These are phyloP conservation scores for Lepus oiostolus DNA, from an alignment of 2,797 vertebrate genomes.

Conservation along the genomic window DNA sequence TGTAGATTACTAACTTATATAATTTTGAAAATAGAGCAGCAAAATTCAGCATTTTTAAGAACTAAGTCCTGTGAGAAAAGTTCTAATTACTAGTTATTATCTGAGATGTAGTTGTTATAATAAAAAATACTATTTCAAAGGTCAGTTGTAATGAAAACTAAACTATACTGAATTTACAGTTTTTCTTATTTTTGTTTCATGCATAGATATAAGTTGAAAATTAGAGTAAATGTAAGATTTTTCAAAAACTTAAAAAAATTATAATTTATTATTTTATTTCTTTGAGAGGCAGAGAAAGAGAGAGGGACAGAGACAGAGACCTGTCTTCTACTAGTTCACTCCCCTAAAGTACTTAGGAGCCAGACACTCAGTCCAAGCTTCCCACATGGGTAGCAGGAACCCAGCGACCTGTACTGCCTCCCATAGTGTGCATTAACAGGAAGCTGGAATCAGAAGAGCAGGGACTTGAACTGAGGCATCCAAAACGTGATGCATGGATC, in stretches of 20 bases:
- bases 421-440: no score
- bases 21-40: constrained; percentile 69
- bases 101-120: constrained; percentile 45
- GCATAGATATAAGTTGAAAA: constrained; percentile 52
- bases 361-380: no score
- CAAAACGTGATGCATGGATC: no score
- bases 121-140: constrained; percentile 58
- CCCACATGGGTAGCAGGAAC: no score
- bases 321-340: no score
- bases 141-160: constrained; percentile 59
- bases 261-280: no score
- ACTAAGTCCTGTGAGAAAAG: constrained; percentile 57
- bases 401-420: no score
- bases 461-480: no score
- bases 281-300: no score
- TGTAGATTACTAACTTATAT: constrained; percentile 66
- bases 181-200: constrained; percentile 44
- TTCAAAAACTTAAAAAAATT: not conserved
- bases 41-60: constrained; percentile 66
- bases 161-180: not conserved
- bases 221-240: not conserved
- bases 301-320: no score
- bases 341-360: no score
- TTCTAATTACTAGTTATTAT: constrained; percentile 66
- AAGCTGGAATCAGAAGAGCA: no score